Evolutionary conservation across 2,888 invertebrate species (phyloP), one percentile per base, ranked within the genome.

Genomic region (Drosophila merina): DNA sequence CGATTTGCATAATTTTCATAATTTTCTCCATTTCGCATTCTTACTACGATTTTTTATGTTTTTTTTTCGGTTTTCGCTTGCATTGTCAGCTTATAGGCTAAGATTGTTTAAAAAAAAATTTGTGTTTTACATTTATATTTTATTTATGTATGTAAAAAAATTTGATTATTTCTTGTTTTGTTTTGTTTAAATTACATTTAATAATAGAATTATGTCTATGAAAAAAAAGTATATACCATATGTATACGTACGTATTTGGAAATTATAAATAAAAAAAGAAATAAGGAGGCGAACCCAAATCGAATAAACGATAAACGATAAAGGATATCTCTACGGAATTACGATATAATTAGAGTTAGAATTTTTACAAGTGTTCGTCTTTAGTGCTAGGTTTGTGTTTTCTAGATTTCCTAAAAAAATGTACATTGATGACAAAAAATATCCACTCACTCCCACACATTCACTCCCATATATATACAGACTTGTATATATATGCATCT

Each of bases 71-170:
- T 36, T 33, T 38, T 14, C 59, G 56, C 10, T 60, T 31, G 33
- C 57, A 68, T 58, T 76, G 64, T 71, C 71, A 31, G 48, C 77
- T 83, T 80, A 20, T 20, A 57, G 25, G 14, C 67, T 74, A 71
- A 71, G 68, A 73, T 71, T 60, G 51, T 72, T 66, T 44, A 71
- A 77, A 84, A 82, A 44, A 86, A 86, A 79, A 75, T 57, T 70
- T 80, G 76, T 76, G 77, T 84, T 64, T 80, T 79, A 84, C 76
- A 77, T 80, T 84, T 63, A 76, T 72, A 75, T 42, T 42, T 42
- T 78, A 75, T 85, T 85, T 86, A 82, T 81, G 69, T 83, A 77
- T 79, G 80, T 80, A 86, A 83, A 86, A 69, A 86, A 83, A 86
- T 86, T 83, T 86, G 82, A 86, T 86, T 83, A 83, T 77, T 85